phyloP scores from a whole-genome alignment of 2,113 vertebrate genomes.

The Pterocles burchelli region DNA sequence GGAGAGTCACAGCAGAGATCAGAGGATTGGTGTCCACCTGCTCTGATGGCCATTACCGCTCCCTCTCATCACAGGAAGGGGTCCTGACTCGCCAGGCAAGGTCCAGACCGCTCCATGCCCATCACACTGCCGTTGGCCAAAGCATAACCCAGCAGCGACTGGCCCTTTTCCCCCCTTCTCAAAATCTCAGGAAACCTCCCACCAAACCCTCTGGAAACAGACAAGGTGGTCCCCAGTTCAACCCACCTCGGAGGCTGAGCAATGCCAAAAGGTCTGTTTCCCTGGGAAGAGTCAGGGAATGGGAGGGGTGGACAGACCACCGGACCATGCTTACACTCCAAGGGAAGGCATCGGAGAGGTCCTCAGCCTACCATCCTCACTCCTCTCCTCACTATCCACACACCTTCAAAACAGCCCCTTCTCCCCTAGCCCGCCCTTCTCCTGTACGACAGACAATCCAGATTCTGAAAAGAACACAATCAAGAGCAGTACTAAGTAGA shows the following conservation, averaged over 20 bases:
- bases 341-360: background rate
- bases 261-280: background rate
- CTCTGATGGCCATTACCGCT: fast-evolving
- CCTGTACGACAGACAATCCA: background rate
- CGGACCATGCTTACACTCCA: background rate
- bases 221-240: background rate
- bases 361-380: background rate
- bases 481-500: background rate
- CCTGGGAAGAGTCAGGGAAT: background rate
- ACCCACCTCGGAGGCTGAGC: fast-evolving
- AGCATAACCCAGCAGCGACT: background rate
- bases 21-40: background rate
- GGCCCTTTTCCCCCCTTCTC: background rate
- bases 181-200: background rate
- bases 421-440: background rate
- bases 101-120: background rate
- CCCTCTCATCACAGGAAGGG: background rate
- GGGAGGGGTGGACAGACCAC: background rate
- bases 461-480: background rate
- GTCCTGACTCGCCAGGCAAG: background rate
- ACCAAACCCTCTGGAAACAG: background rate
- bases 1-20: background rate
- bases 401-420: background rate
- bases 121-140: background rate
- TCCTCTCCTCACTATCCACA: background rate